Evolutionary conservation across 2,888 invertebrate genomes (phyloP).

Genomic region (Pandemis cinnamomeana): DNA sequence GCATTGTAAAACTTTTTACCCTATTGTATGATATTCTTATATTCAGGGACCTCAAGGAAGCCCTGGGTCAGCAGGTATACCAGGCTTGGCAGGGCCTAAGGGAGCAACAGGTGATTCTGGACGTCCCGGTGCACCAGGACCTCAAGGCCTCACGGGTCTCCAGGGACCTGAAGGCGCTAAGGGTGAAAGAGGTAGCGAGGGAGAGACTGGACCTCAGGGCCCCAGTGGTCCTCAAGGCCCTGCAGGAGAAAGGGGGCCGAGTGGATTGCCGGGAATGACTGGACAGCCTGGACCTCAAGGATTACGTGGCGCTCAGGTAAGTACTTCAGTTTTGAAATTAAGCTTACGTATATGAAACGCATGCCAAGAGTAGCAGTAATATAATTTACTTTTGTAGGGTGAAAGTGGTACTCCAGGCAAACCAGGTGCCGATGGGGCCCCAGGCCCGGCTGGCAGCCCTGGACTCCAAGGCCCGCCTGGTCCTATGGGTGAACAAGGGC

Average conservation of each 20-base stretch:
- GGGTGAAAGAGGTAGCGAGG: conserved; percentile 89
- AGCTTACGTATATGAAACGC: no score
- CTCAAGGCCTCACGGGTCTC: conserved; percentile 88
- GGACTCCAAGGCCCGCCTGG: conserved; percentile 89
- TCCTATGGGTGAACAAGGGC: conserved; percentile 84
- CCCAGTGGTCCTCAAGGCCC: conserved; percentile 88
- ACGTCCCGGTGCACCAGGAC: conserved; percentile 87
- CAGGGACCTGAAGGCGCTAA: conserved; percentile 89
- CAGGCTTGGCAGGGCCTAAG: conserved; percentile 88
- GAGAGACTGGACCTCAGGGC: conserved; percentile 88
- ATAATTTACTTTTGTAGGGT: conserved; percentile 73
- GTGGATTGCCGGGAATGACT: conserved; percentile 86
- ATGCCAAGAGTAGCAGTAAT: conserved; percentile 2
- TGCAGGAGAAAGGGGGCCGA: conserved; percentile 87
- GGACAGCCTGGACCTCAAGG: conserved; percentile 88
- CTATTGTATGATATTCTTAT: background rate
- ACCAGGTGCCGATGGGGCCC: conserved; percentile 89
- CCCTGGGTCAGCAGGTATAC: conserved; percentile 87
- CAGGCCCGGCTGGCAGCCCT: conserved; percentile 86
- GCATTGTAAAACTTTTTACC: background rate
- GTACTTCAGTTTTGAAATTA: conserved; percentile 59
- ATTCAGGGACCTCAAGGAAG: conserved; percentile 89
- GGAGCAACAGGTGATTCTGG: conserved; percentile 89
- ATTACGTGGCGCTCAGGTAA: conserved; percentile 86
- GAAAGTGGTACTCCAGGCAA: conserved; percentile 90